Evolutionary conservation across 92 coral and sea anemone genomes (phyloP).

Genomic region (Hydrozoanthus gracilis): DNA sequence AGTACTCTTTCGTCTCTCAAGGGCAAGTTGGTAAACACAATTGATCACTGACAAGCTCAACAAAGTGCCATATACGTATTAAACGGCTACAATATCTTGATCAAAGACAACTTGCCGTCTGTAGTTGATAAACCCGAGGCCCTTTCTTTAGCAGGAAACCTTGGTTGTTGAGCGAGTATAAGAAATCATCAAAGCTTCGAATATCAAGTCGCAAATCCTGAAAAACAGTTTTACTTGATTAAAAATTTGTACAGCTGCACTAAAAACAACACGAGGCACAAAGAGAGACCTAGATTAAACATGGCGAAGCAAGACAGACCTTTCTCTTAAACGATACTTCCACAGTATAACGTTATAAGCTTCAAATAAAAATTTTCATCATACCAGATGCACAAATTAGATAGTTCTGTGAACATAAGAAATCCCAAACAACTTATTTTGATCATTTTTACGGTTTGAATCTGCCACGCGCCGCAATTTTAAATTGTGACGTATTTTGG

Average conservation of each 20-base stretch:
- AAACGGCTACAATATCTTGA: no score
- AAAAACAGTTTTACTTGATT: not conserved
- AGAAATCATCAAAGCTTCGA: constrained; percentile 89
- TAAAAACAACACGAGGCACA: not conserved
- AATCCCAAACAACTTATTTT: no score
- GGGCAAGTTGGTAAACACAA: not conserved
- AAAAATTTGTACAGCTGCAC: not conserved
- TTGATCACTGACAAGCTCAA: not conserved
- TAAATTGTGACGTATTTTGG: no score
- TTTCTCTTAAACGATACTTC: no score
- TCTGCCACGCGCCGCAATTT: no score
- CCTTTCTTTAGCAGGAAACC: constrained; percentile 95
- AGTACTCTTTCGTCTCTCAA: not conserved
- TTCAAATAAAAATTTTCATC: no score
- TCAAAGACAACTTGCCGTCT: constrained; percentile 89
- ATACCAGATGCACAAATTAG: no score
- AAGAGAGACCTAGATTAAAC: not conserved
- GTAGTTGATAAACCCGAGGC: constrained; percentile 91
- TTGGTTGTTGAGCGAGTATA: constrained; percentile 95
- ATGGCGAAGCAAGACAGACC: no score
- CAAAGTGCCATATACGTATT: not conserved
- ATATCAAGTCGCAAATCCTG: constrained; percentile 91
- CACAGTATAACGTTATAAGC: no score
- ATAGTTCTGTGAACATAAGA: no score
- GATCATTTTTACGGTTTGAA: no score